phyloP scores from a whole-genome alignment of 2,888 invertebrate genomes.

The Hypolimnas misippus region DNA sequence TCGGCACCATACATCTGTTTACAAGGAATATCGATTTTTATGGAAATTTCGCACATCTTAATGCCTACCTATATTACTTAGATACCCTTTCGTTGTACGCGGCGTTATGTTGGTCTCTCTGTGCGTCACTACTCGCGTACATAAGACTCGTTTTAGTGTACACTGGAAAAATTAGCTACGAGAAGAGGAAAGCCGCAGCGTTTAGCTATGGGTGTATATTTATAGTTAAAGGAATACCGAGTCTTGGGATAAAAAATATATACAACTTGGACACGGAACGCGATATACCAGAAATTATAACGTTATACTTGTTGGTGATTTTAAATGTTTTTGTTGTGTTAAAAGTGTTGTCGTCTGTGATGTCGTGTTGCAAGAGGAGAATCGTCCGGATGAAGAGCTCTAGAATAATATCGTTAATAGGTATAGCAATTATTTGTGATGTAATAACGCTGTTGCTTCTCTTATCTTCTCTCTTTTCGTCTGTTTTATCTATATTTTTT shows the following conservation, averaged over 20 bases:
- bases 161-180: constrained; percentile 38
- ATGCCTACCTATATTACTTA: background rate
- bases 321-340: constrained; percentile 36
- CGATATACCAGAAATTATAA: background rate
- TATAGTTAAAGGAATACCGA: constrained; percentile 15
- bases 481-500: background rate
- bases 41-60: background rate
- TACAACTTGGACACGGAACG: background rate
- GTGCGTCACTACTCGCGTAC: constrained; percentile 41
- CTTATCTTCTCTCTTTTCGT: background rate
- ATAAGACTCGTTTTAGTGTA: constrained; percentile 39
- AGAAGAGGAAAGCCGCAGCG: constrained; percentile 31
- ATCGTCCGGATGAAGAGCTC: constrained; percentile 22
- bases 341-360: constrained; percentile 28
- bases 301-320: constrained; percentile 27
- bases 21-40: constrained; percentile 10
- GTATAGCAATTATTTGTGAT: constrained; percentile 42
- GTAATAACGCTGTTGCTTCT: constrained; percentile 6
- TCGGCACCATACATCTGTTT: constrained; percentile 40
- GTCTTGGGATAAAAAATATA: constrained; percentile 20
- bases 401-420: constrained; percentile 21
- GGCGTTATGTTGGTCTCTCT: constrained; percentile 40
- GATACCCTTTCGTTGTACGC: background rate
- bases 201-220: constrained; percentile 32
- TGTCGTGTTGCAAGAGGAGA: constrained; percentile 29